Percentiles rank a stretch among this genome's conserved stretches.
Evolutionary conservation across 2,113 vertebrate species (phyloP).

Genomic region (Lontra canadensis): DNA sequence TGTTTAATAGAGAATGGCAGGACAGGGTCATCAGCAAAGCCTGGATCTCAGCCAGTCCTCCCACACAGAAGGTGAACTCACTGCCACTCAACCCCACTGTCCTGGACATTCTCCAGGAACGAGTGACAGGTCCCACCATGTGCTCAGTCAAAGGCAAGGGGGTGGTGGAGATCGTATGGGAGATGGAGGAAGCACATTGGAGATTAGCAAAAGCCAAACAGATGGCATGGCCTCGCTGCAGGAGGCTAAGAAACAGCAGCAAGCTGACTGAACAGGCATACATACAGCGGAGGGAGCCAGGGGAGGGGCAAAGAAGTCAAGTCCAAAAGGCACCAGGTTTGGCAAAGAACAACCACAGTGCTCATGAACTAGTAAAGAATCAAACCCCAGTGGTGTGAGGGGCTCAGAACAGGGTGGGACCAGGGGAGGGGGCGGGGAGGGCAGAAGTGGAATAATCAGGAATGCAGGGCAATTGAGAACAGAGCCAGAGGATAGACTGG

Average conservation of each 20-base stretch:
- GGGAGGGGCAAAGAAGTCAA: not conserved
- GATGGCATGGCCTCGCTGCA: conserved; percentile 10
- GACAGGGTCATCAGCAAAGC: conserved; percentile 38
- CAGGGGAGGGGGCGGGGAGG: fast-evolving
- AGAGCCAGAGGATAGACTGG: not conserved
- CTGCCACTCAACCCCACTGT: conserved; percentile 18
- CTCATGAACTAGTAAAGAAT: not conserved
- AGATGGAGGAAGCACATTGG: not conserved
- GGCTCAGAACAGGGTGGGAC: not conserved
- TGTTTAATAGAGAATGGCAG: conserved; percentile 56
- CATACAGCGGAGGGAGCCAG: not conserved
- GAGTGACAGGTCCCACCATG: conserved; percentile 51
- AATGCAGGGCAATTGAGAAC: not conserved
- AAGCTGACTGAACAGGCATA: conserved; percentile 36
- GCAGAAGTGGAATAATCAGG: not conserved
- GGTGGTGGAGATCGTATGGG: not conserved
- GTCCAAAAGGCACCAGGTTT: not conserved
- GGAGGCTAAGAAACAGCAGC: conserved; percentile 11
- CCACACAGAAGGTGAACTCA: conserved; percentile 44
- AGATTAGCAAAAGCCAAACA: conserved; percentile 50
- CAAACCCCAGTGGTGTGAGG: not conserved
- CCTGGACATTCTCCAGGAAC: conserved; percentile 35
- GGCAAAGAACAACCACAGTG: not conserved
- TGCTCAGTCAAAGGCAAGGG: conserved; percentile 15
- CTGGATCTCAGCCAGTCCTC: conserved; percentile 56